Evolutionary conservation across 1,140 invertebrate species (phyloP), one percentile per base, ranked within the genome.

Genomic region (Drosophila mayri): DNA sequence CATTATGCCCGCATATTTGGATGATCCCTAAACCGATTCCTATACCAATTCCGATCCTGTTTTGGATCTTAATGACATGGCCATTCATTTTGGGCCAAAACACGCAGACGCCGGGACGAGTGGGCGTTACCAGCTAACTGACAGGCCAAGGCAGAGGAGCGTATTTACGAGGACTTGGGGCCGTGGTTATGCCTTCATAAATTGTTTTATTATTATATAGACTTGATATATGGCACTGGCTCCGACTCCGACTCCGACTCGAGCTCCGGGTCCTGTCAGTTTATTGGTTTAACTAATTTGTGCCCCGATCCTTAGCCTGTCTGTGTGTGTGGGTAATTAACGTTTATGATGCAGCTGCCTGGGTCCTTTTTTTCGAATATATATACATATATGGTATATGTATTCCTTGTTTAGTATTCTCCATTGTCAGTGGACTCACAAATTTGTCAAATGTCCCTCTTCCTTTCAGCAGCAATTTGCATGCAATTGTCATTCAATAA

Each of bases 141-240:
- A 90, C 85, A 90, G 85, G 54, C 67, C 12, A 60, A 60, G 14
- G 20, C 20, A 25, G 20, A 22, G 30, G 18, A 58, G 61, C 68
- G 44, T 57, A 63, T 66, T 59, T 55, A 46, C 54, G 62, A 77
- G 64, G 58, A 57, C 54, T 62, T 78, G 73, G 64, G 76, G 62
- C 83, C 72, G 84, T 88, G 82, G 84, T 80, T 88, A 80, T 71
- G 76, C 80, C 74, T 84, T 90, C 85, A 90, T 90, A 90, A 90
- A 90, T 90, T 90, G 85, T 90, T 90, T 90, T 90, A 90, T 90
- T 90, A 88, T 88, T 88, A 88, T 88, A 88, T 88, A 90, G 84
- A 88, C 58, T 88, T 88, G 84, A 88, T 90, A 84, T 88, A 88
- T 88, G 76, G 80, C 76, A 54, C 65, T 46, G 74, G 50, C 12